Conservation (phyloP, 2,797 vertebrate genomes). For the Limosa lapponica region DNA sequence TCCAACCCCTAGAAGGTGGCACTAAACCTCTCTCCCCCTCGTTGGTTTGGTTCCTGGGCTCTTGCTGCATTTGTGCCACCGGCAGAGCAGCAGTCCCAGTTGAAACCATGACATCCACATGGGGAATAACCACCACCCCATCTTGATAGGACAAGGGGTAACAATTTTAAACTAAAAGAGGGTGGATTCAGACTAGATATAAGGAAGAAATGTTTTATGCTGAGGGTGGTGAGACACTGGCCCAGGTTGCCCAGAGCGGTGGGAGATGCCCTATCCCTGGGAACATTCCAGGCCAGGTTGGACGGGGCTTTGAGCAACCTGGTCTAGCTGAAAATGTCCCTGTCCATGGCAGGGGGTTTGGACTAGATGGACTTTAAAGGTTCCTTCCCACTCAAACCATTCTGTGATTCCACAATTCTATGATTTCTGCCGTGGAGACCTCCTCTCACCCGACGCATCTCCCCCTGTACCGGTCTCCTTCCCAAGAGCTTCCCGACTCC, state of each 20-base stretch:
- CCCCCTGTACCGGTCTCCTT: accelerated
- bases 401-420: neutral
- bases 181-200: accelerated
- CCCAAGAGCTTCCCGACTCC: neutral
- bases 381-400: neutral
- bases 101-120: accelerated
- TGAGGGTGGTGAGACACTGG: accelerated
- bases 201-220: accelerated
- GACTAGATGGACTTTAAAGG: accelerated
- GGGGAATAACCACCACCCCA: neutral
- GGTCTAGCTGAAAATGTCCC: accelerated
- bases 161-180: neutral
- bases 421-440: neutral
- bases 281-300: accelerated
- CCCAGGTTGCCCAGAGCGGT: neutral
- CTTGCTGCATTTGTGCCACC: neutral
- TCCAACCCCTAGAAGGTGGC: neutral
- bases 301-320: accelerated
- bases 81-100: neutral
- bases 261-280: neutral
- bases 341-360: neutral
- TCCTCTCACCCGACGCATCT: accelerated
- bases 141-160: accelerated
- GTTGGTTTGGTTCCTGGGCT: neutral
- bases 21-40: accelerated